These are phyloP conservation scores for Hyphantria cunea DNA, from an alignment of 1,140 invertebrate genomes.

Conservation along the genomic window DNA sequence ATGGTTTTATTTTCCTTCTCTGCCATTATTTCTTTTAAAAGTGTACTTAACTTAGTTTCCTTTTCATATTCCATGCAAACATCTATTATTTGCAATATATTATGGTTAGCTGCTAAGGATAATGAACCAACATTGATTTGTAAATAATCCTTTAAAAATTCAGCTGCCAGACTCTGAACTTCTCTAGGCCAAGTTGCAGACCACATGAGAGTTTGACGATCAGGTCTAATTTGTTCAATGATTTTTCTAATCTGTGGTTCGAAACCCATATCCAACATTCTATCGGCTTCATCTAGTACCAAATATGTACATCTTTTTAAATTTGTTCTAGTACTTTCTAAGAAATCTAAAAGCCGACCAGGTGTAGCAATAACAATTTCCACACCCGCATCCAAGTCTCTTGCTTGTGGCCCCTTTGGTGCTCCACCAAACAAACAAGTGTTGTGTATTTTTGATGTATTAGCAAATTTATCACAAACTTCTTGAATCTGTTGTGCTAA, in stretches of 20 bases:
- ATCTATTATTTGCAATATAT: slow-evolving; percentile 96
- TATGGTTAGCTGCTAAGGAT: slow-evolving; percentile 94
- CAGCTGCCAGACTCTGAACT: slow-evolving; percentile 92
- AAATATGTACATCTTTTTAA: slow-evolving; percentile 96
- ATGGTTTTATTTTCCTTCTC: slow-evolving; percentile 95
- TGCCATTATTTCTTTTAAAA: slow-evolving; percentile 92
- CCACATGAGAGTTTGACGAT: slow-evolving; percentile 92
- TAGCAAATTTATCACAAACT: slow-evolving; percentile 96
- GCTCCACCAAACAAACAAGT: slow-evolving; percentile 98
- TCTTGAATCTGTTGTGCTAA: slow-evolving; percentile 98
- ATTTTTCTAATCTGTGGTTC: slow-evolving; percentile 99
- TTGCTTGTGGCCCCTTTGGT: slow-evolving; percentile 91
- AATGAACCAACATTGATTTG: slow-evolving; percentile 96
- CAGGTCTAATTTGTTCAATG: slow-evolving; percentile 94
- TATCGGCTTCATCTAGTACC: slow-evolving; percentile 98
- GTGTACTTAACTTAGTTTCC: slow-evolving; percentile 88
- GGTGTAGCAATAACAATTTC: slow-evolving; percentile 97
- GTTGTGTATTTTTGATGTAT: slow-evolving; percentile 92
- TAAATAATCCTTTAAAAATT: slow-evolving; percentile 93
- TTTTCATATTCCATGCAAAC: slow-evolving; percentile 93
- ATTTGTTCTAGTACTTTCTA: slow-evolving; percentile 96
- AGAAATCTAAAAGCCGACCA: slow-evolving; percentile 96
- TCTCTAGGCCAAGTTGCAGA: slow-evolving; percentile 97
- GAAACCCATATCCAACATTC: slow-evolving; percentile 99
- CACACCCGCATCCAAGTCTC: slow-evolving; percentile 93